Base-by-base conservation (phyloP, 2,113 vertebrate genomes). In the Xiphorhynchus elegans region DNA sequence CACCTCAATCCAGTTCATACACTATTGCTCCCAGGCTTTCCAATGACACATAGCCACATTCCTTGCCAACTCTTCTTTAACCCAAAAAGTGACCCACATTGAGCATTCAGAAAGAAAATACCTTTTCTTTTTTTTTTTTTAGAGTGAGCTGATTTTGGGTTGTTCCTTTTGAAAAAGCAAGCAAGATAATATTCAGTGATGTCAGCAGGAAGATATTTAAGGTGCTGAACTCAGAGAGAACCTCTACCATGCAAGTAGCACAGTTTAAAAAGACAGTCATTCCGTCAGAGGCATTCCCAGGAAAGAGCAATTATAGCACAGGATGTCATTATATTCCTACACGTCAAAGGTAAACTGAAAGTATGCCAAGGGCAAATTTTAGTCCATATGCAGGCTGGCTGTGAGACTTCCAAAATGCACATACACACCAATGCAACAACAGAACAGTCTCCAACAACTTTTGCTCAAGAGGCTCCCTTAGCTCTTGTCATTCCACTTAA, bases 11-110 rank as follows among this genome's bases (percentile, higher is more conserved):
- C 94, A 21, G 25, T 52, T 78, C n/a, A 6, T 69, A 49, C 8
- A 39, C 68, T 78, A 60, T 35, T 77, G 92, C 92, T 96, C 83
- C 55, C 76, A 92, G 50, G 93, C 86, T 64, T 75, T 93, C 93
- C 33, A 3, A 62, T 94, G 96, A 96, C 95, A 96, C 72, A 89
- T 9, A 63, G 47, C 24, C 68, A 60, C 35, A 50, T 66, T 17
- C 46, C 68, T 87, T 80, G 84, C 96, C 95, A 96, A 63, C 35
- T 49, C 50, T 84, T 78, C 81, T 94, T 94, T 95, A 96, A 97
- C 93, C 63, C 75, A 24, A 67, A 47, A 31, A 50, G 29, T 39
- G 85, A 95, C 96, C 91, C 89, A 94, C 14, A 88, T 81, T 87
- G 37, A 80, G 37, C 10, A 13, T 17, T 86, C 73, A 78, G 62